Evolutionary conservation across 2,797 vertebrate genomes (phyloP), one percentile per base, ranked within the genome.

Genomic region (Liasis olivaceus): DNA sequence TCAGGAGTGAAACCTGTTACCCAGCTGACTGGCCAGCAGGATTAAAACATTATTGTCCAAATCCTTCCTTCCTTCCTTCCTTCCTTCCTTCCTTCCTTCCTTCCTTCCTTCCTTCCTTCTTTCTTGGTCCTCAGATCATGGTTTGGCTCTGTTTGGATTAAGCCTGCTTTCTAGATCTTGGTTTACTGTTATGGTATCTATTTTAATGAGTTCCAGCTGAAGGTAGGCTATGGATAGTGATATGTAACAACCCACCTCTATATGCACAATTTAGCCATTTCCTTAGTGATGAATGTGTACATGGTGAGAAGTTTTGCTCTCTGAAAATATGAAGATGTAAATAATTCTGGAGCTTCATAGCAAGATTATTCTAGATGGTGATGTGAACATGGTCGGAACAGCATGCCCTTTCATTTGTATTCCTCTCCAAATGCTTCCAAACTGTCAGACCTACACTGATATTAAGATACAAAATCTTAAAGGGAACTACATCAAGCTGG

Each of bases 391-490:
- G 94, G 94, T 93, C 94, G 95, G 77, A 94, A 95, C 91, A 94
- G 85, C 58, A 24, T 93, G 95, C 96, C 95, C 92, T 95, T 81
- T 0, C 95, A 96, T 97, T 96, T 96, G 94, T 97, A 96, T 96
- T 97, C 94, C 77, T 90, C 88, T 81, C 92, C 93, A 96, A 96
- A 85, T 89, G 93, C 90, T 97, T 93, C 93, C 90, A 91, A 95
- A 89, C 91, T 96, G 59, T 96, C 94, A 96, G 90, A 93, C 94
- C 95, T 94, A 94, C 95, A 95, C 95, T 97, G 96, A 96, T 96
- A 96, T 95, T 96, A 93, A 96, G 96, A 96, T 96, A 97, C 95
- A 95, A 97, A 93, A 93, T 96, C 94, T 97, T 95, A 94, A 81
- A 96, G 91, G 93, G 89, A 96, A 91, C 24, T 94, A 95, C 94